Base-by-base conservation (phyloP, 2,888 invertebrate species). In the Ectemnius lituratus region DNA sequence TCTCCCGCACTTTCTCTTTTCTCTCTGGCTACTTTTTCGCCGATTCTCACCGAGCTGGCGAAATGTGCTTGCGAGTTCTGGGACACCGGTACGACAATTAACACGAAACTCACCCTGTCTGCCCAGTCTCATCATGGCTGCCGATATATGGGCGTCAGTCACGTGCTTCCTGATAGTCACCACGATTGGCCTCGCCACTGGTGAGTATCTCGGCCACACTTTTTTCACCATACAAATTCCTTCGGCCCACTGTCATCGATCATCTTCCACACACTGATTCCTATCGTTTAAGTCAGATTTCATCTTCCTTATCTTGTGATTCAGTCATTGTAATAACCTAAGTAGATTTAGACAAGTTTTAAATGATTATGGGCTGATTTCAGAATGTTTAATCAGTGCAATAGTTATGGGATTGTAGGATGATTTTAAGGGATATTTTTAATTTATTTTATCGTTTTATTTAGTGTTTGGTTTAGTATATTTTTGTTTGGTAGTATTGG, bases 111-210 rank as follows among this genome's bases (percentile, higher is more conserved):
- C 37, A 11, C 23, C 23, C 23, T 60, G 8, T 1, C 16, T 11
- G 8, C 46, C 4, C 56, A 62, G n/a, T 28, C 20, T 58, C 59
- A 70, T 28, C 58, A 82, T 82, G 82, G 66, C 60, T 66, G 65
- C n/a, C 14, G 67, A 70, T 47, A 66, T 61, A 62, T 27, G 68
- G 46, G 49, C 62, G 67, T n/a, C 52, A 62, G 65, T 71, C 75
- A 82, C 75, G 75, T 82, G 78, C 60, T 72, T 82, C 65, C 68
- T 80, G 61, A 69, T 82, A 37, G 18, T 79, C 37, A 46, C 62
- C 56, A 27, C 67, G 65, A 58, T 80, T 61, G 11, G 47, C 20
- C 45, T 79, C 58, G 65, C 76, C 57, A 63, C 69, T 67, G 83
- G 83, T 83, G 57, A 83, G 83, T 68, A 13, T 6, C 20, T 23